A percentile compares a stretch with the other conserved stretches of the same genome.
These are phyloP conservation scores for Bombyx mandarina DNA, from an alignment of 1,140 invertebrate genomes.

Conservation along the genomic window DNA sequence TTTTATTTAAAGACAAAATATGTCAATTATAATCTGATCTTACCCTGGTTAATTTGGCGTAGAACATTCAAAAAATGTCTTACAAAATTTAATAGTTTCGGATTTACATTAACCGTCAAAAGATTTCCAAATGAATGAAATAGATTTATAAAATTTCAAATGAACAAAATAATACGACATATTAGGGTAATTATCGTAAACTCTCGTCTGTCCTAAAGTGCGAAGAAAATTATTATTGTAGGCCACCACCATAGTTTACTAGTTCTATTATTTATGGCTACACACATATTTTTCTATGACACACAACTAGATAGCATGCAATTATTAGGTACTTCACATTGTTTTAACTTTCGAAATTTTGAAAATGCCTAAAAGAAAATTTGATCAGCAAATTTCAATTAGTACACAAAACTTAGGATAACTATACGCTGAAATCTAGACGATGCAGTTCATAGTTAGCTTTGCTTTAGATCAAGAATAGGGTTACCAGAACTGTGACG, in stretches of 20 bases:
- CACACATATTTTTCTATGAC: constrained; percentile 49
- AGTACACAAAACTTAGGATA: too few species aligned
- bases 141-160: not conserved
- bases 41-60: constrained; percentile 53
- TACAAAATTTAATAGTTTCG: constrained; percentile 2
- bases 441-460: too few species aligned
- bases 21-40: not conserved
- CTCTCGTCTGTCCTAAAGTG: not conserved
- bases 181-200: not conserved
- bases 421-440: too few species aligned
- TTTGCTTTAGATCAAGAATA: too few species aligned
- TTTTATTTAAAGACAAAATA: not conserved
- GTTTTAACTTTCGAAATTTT: too few species aligned
- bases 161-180: not conserved
- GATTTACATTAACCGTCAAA: too few species aligned
- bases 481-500: too few species aligned
- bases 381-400: too few species aligned
- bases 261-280: constrained; percentile 37
- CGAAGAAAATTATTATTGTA: constrained; percentile 21
- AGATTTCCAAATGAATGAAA: not conserved
- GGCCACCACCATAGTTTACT: constrained; percentile 25
- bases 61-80: constrained; percentile 47
- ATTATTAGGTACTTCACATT: constrained; percentile 23
- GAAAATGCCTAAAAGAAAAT: too few species aligned
- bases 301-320: constrained; percentile 55